Evolutionary conservation across 2,888 invertebrate species (phyloP), one percentile per base, ranked within the genome.

Genomic region (Disparrhopalites patrizii): DNA sequence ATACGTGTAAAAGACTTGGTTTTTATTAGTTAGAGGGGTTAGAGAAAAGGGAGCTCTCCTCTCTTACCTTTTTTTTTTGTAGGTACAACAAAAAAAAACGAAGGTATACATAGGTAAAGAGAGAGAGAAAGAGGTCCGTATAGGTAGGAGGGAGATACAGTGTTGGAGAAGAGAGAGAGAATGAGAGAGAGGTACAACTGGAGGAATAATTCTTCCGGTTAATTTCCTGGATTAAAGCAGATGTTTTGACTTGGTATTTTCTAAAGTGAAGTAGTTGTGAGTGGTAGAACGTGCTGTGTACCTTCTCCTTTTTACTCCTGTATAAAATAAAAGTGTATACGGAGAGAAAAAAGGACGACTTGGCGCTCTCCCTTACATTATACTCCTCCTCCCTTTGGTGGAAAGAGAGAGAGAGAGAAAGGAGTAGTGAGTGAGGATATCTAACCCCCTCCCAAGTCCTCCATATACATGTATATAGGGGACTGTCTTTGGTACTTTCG

Each of bases 191-290:
- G 36, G 15, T 33, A 36, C 10, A 58, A 40, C 43, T 56, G 43
- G 43, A 57, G 60, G 43, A 60, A 60, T 60, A 60, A 60, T 56
- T 64, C 64, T 64, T 64, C 64, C 64, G 64, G 64, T 64, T 64
- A 64, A 64, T 64, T 64, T 64, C 64, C 64, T 64, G 64, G 64
- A 64, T 64, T 64, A 64, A 64, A 64, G 64, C 64, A 64, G 64
- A 64, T 64, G 64, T 64, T 64, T 56, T 61, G 50, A 61, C 50
- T 61, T 23, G 54, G 8, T 47, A 47, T 47, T 47, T 47, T 47
- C 47, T 47, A 47, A 47, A 20, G 47, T 25, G n/a, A n/a, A n/a
- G n/a, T n/a, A n/a, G n/a, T n/a, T n/a, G n/a, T n/a, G n/a, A n/a
- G n/a, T n/a, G n/a, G n/a, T n/a, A n/a, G n/a, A n/a, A n/a, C n/a